Evolutionary conservation across 1,140 invertebrate species (phyloP).

Genomic region (Linepithema humile): DNA sequence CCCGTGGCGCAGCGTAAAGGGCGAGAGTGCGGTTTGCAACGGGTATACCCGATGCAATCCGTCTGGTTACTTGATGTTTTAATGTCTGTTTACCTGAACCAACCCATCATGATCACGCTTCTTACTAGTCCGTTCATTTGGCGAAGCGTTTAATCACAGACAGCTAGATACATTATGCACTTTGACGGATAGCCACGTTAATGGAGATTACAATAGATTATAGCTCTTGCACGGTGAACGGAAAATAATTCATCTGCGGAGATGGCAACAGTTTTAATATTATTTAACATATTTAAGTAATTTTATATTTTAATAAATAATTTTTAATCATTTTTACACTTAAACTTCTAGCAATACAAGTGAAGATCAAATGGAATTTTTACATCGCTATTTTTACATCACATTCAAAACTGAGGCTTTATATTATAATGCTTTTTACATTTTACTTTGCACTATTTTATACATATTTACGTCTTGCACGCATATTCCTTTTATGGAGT

Average conservation of each 20-base stretch:
- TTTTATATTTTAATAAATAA: no score
- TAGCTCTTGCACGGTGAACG: neutral
- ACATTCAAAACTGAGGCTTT: neutral
- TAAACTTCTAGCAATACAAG: neutral
- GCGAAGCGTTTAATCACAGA: slow-evolving; percentile 57
- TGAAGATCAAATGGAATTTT: neutral
- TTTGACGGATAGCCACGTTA: slow-evolving; percentile 33
- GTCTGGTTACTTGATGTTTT: slow-evolving; percentile 40
- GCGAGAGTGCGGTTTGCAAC: slow-evolving; percentile 61
- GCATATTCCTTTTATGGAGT: neutral
- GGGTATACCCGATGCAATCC: slow-evolving; percentile 60
- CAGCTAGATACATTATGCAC: neutral
- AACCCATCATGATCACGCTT: slow-evolving; percentile 32
- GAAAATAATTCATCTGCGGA: neutral
- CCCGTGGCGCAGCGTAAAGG: slow-evolving; percentile 41
- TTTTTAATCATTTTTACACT: no score
- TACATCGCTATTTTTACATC: neutral
- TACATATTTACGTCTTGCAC: no score
- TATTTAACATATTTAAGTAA: no score
- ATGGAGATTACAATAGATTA: slow-evolving; percentile 18
- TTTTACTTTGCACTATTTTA: neutral
- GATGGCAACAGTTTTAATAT: no score
- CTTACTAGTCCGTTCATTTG: slow-evolving; percentile 51
- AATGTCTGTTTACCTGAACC: slow-evolving; percentile 36
- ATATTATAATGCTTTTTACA: neutral